Evolutionary conservation across 2,113 vertebrate species (phyloP).

Genomic region (Pontoporia blainvillei): DNA sequence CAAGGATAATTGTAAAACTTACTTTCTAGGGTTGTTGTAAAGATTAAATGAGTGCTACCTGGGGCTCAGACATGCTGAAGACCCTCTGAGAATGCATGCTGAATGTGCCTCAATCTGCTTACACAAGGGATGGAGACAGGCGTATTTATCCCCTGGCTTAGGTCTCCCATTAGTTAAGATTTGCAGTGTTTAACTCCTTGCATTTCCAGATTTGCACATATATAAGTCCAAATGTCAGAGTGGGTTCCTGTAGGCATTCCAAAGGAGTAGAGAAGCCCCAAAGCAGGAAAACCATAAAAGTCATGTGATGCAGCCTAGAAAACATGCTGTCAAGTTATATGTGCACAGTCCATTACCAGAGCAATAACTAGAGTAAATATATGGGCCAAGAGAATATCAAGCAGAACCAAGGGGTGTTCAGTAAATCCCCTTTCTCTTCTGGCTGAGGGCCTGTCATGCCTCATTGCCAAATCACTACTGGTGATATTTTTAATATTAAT

Average conservation of each 20-base stretch:
- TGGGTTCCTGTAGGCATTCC: neutral
- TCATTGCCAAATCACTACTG: neutral
- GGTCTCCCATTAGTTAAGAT: neutral
- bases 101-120: neutral
- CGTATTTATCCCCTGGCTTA: neutral
- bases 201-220: neutral
- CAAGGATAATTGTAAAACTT: neutral
- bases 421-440: neutral
- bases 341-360: neutral
- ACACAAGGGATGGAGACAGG: neutral
- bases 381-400: neutral
- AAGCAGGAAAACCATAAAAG: neutral
- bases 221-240: neutral
- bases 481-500: neutral
- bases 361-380: neutral
- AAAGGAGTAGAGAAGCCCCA: neutral
- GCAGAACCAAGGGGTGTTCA: neutral
- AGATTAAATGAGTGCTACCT: neutral
- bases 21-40: neutral
- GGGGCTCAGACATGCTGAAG: neutral
- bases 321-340: rapidly evolving
- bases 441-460: neutral
- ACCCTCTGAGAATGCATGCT: neutral
- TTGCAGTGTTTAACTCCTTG: neutral
- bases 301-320: neutral